phyloP scores from a whole-genome alignment of 2,113 vertebrate genomes.

The Alligator sinensis region DNA sequence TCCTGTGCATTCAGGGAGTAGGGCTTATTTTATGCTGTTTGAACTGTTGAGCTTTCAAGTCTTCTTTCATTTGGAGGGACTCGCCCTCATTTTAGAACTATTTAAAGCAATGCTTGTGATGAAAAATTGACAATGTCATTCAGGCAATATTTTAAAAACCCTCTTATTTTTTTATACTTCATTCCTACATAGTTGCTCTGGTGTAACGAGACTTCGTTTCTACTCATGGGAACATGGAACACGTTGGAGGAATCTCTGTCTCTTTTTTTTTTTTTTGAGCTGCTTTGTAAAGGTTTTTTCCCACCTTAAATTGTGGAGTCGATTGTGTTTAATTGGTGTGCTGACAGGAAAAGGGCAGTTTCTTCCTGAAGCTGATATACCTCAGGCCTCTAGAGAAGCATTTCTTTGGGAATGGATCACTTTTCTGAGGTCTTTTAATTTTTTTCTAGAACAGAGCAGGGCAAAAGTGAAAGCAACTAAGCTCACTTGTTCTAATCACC shows the following conservation, averaged over 20 bases:
- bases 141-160: neutral
- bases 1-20: neutral
- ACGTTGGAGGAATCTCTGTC: neutral
- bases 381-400: neutral
- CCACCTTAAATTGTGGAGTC: neutral
- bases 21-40: neutral
- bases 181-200: neutral
- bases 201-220: neutral
- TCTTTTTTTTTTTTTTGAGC: neutral
- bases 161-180: neutral
- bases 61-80: neutral
- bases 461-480: neutral
- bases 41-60: no score
- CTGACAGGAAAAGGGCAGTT: neutral
- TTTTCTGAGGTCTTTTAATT: neutral
- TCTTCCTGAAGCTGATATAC: neutral
- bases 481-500: neutral
- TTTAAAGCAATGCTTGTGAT: neutral
- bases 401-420: neutral
- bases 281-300: neutral
- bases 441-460: no score
- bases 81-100: no score
- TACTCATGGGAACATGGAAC: neutral
- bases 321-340: accelerated
- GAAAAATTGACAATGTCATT: neutral